phyloP scores from a whole-genome alignment of 2,888 invertebrate species.

The Lithophane socia region DNA sequence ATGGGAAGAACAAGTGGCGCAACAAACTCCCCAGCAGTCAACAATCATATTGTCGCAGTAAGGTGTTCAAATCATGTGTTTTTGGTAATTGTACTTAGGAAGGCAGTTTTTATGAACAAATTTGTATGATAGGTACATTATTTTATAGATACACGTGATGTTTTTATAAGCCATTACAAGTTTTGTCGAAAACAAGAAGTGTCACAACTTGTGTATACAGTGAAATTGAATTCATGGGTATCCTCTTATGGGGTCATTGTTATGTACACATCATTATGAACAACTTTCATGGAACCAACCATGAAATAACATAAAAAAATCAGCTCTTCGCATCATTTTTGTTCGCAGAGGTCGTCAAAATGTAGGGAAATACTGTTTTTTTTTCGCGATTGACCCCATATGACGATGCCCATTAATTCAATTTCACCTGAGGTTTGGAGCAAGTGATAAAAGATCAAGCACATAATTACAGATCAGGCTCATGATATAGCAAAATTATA shows the following conservation, averaged over 20 bases:
- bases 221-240: no score
- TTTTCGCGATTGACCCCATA: no score
- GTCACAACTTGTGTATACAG: neutral
- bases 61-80: neutral
- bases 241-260: no score
- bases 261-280: no score
- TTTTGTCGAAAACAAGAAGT: neutral
- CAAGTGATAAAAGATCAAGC: neutral
- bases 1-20: no score
- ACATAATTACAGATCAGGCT: neutral
- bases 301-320: no score
- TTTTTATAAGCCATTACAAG: neutral
- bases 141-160: neutral
- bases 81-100: neutral
- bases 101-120: neutral
- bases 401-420: no score
- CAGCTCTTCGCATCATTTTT: no score
- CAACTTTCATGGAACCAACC: no score
- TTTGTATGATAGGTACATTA: neutral
- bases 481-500: neutral
- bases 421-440: neutral
- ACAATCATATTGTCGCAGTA: neutral
- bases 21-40: no score
- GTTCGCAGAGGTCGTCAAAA: no score
- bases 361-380: no score